phyloP scores from a whole-genome alignment of 2,797 vertebrate species.

The Microctenopoma lineatum region DNA sequence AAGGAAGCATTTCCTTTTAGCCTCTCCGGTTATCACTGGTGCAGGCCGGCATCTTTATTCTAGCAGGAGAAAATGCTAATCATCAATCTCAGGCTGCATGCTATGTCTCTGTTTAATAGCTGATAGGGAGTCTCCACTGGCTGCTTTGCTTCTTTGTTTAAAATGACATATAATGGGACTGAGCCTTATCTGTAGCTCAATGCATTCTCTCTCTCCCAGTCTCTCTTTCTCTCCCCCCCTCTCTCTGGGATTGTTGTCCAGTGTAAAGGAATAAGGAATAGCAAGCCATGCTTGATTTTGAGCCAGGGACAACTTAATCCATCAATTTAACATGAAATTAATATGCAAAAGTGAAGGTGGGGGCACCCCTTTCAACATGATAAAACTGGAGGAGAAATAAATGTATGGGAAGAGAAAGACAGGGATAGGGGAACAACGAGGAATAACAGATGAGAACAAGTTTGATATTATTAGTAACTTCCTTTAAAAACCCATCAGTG shows the following conservation, averaged over 20 bases:
- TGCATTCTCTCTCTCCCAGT: constrained; percentile 82
- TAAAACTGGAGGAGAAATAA: constrained; percentile 77
- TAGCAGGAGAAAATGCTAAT: constrained; percentile 89
- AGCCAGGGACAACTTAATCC: constrained; percentile 95
- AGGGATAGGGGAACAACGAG: constrained; percentile 77
- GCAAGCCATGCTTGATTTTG: constrained; percentile 88
- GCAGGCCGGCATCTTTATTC: constrained; percentile 84
- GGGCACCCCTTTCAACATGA: constrained; percentile 78
- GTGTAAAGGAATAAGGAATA: constrained; percentile 64
- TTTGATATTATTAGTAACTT: constrained; percentile 84
- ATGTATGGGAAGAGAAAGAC: constrained; percentile 78
- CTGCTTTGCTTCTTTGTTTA: constrained; percentile 93
- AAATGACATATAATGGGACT: constrained; percentile 96
- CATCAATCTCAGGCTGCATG: constrained; percentile 92
- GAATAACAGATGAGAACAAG: constrained; percentile 80
- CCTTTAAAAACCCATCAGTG: constrained; percentile 47
- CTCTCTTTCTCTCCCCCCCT: constrained; percentile 30
- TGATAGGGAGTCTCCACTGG: constrained; percentile 95
- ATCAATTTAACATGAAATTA: constrained; percentile 96
- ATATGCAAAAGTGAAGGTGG: constrained; percentile 85
- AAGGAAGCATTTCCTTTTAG: constrained; percentile 62
- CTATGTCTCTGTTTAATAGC: constrained; percentile 95
- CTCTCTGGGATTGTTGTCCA: constrained; percentile 60
- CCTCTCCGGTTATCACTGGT: constrained; percentile 84
- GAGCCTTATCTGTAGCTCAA: constrained; percentile 94